These are phyloP conservation scores for Drosophila seclusa DNA, from an alignment of 2,888 invertebrate species.

Conservation along the genomic window DNA sequence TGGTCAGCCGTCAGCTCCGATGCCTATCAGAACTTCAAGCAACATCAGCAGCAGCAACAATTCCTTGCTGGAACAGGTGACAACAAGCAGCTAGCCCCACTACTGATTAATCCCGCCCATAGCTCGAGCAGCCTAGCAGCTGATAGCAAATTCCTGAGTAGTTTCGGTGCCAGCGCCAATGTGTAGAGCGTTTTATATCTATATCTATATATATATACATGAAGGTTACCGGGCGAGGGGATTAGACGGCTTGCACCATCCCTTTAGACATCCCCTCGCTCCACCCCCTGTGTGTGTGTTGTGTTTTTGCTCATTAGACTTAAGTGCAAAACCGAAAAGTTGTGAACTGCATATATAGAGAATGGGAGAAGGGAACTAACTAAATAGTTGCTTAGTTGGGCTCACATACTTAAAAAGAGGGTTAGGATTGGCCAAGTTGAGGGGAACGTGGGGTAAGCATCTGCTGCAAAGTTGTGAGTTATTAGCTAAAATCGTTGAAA, in stretches of 20 bases:
- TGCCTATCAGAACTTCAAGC: conserved; percentile 83
- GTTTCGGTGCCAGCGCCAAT: conserved; percentile 84
- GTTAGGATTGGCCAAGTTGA: conserved; percentile 11
- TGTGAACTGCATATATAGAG: conserved; percentile 32
- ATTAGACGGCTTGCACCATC: background rate
- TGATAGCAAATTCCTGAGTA: conserved; percentile 84
- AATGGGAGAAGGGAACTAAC: background rate
- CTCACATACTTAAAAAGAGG: conserved; percentile 9
- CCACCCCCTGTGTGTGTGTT: conserved; percentile 17
- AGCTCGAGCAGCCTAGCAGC: conserved; percentile 73
- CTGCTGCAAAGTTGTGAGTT: background rate
- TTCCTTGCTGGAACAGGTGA: conserved; percentile 75
- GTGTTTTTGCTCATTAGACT: conserved; percentile 68
- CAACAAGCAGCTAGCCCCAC: conserved; percentile 62
- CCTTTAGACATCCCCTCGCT: background rate
- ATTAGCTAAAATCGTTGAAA: conserved; percentile 1
- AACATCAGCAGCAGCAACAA: conserved; percentile 71
- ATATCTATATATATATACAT: background rate
- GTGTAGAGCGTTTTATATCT: conserved; percentile 68
- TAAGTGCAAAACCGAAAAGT: conserved; percentile 42
- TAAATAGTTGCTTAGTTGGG: conserved; percentile 14
- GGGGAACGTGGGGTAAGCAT: conserved; percentile 12
- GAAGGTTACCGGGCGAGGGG: background rate
- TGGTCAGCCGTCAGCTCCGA: conserved; percentile 84
- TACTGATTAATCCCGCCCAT: conserved; percentile 48